Percentiles rank a stretch among this genome's conserved stretches.
phyloP scores from a whole-genome alignment of 1,140 invertebrate genomes.

The Psilanteris sp. region DNA sequence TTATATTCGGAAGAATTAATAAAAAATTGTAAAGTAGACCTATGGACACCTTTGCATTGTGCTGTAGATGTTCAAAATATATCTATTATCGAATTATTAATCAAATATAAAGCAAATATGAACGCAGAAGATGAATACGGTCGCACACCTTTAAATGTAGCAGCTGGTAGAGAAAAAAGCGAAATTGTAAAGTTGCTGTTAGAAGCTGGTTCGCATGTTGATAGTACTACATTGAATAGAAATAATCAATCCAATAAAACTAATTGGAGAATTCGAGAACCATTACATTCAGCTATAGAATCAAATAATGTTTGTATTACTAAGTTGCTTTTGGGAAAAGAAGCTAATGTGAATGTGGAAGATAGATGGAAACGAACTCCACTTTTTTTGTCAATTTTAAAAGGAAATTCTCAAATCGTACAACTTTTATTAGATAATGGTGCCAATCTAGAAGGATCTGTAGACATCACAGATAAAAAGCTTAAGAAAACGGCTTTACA shows the following conservation, averaged over 20 bases:
- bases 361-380: constrained; percentile 46
- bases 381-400: constrained; percentile 35
- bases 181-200: constrained; percentile 24
- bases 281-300: constrained; percentile 49
- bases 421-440: constrained; percentile 34
- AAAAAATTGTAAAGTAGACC: constrained; percentile 32
- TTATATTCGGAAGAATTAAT: constrained; percentile 14
- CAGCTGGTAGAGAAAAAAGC: constrained; percentile 42
- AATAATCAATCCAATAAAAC: background rate
- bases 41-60: constrained; percentile 48
- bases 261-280: constrained; percentile 42
- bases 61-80: constrained; percentile 35
- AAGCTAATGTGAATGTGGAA: constrained; percentile 30
- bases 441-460: constrained; percentile 15
- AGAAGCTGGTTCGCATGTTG: constrained; percentile 23
- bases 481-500: constrained; percentile 29
- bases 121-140: constrained; percentile 55
- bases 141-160: constrained; percentile 42
- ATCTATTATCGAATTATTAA: constrained; percentile 28
- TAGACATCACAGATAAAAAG: constrained; percentile 17
- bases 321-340: constrained; percentile 33
- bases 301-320: constrained; percentile 17
- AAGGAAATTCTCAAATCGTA: constrained; percentile 48
- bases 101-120: constrained; percentile 18
- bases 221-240: constrained; percentile 10